phyloP scores from a whole-genome alignment of 2,888 invertebrate species.

The Calliscelio sp. region DNA sequence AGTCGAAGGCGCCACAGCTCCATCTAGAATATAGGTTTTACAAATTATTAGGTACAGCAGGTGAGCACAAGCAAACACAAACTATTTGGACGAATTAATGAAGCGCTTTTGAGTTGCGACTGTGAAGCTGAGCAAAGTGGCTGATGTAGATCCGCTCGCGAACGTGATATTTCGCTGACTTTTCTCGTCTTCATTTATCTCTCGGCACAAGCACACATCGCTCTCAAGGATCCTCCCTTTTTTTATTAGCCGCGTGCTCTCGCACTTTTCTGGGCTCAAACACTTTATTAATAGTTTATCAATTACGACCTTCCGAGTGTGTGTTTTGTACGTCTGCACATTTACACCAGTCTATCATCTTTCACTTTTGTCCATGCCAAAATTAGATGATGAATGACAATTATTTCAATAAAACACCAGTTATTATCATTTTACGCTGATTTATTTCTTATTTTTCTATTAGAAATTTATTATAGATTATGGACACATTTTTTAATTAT shows the following conservation, averaged over 20 bases:
- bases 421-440: too few species aligned
- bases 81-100: conserved; percentile 26
- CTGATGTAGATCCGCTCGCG: conserved; percentile 69
- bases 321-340: conserved; percentile 20
- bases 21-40: conserved; percentile 99
- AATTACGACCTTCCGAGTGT: conserved; percentile 39
- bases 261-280: conserved; percentile 25
- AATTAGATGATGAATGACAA: too few species aligned
- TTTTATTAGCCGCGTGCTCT: conserved; percentile 5
- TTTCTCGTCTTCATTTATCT: conserved; percentile 53
- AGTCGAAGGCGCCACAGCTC: conserved; percentile 99
- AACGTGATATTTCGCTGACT: conserved; percentile 42
- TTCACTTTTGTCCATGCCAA: conserved; percentile 1
- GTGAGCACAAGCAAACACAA: conserved; percentile 88
- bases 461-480: too few species aligned
- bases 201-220: conserved; percentile 41
- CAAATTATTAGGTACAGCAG: conserved; percentile 99
- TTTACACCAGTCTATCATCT: conserved; percentile 5
- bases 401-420: too few species aligned
- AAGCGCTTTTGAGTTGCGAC: conserved; percentile 36
- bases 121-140: conserved; percentile 66
- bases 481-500: too few species aligned
- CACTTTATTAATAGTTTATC: conserved; percentile 59
- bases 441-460: too few species aligned
- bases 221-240: conserved; percentile 31